Evolutionary conservation across 2,113 vertebrate species (phyloP).

Genomic region (Pongo abelii): DNA sequence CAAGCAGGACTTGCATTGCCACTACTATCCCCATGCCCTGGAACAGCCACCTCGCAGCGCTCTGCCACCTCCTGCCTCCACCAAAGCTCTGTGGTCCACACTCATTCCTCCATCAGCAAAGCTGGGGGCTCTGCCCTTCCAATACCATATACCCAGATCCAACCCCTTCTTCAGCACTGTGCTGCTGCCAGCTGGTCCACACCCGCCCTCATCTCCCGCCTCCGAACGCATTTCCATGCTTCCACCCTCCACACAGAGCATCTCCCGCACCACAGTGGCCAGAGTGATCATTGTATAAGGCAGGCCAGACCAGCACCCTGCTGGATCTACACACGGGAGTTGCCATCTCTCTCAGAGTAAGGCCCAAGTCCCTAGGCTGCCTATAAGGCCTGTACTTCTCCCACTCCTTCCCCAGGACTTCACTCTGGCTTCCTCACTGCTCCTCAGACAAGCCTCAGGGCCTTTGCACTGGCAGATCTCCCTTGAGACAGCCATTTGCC

Average conservation of each 20-base stretch:
- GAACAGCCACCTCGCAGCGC: fast-evolving
- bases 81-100: background rate
- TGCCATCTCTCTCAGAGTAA: background rate
- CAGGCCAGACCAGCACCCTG: background rate
- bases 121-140: background rate
- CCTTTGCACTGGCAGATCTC: background rate
- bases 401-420: background rate
- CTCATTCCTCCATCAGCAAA: background rate
- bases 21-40: background rate
- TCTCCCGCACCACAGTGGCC: background rate
- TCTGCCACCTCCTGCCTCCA: background rate
- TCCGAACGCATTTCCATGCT: fast-evolving
- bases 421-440: background rate
- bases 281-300: background rate
- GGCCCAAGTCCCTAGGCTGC: background rate
- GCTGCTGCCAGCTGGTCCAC: background rate
- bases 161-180: no score
- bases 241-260: background rate
- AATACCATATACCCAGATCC: background rate
- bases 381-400: no score
- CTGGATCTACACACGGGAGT: fast-evolving
- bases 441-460: background rate
- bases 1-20: background rate
- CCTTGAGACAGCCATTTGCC: background rate
- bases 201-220: background rate